Evolutionary conservation across 1,140 invertebrate species (phyloP).

Genomic region (Panagrolaimus sp.): DNA sequence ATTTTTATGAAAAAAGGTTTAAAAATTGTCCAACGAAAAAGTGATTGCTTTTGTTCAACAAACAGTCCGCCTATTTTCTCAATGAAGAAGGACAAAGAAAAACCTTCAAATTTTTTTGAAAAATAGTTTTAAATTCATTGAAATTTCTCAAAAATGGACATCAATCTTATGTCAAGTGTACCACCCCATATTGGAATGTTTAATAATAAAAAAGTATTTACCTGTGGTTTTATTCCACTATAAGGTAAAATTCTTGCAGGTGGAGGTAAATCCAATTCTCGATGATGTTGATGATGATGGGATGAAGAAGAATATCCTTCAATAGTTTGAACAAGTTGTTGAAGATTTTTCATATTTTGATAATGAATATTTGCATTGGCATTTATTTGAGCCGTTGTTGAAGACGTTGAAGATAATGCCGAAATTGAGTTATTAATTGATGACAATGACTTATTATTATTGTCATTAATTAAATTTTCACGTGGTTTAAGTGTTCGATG

Average conservation of each 20-base stretch:
- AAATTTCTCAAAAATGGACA: neutral
- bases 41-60: too few relatives aligned
- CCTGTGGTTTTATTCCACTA: conserved; percentile 37
- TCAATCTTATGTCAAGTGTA: neutral
- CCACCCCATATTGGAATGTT: too few relatives aligned
- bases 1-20: neutral
- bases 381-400: neutral
- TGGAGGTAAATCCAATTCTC: conserved; percentile 25
- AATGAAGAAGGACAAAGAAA: conserved; percentile 8
- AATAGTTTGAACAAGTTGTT: conserved; percentile 26
- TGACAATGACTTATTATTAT: too few relatives aligned
- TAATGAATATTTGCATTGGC: neutral
- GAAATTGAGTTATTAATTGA: too few relatives aligned
- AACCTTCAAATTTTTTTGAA: conserved; percentile 1
- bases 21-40: neutral
- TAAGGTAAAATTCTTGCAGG: conserved; percentile 33
- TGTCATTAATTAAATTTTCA: conserved; percentile 15
- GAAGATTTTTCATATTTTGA: conserved; percentile 23
- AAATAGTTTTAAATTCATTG: neutral
- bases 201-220: conserved; percentile 17
- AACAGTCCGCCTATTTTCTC: neutral
- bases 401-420: neutral
- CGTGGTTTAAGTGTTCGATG: conserved; percentile 30
- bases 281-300: neutral
- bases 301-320: conserved; percentile 17